A percentile compares a stretch with the other conserved stretches of the same genome.
Conservation (phyloP, 2,888 invertebrate species). For the Chironomus tentans region DNA sequence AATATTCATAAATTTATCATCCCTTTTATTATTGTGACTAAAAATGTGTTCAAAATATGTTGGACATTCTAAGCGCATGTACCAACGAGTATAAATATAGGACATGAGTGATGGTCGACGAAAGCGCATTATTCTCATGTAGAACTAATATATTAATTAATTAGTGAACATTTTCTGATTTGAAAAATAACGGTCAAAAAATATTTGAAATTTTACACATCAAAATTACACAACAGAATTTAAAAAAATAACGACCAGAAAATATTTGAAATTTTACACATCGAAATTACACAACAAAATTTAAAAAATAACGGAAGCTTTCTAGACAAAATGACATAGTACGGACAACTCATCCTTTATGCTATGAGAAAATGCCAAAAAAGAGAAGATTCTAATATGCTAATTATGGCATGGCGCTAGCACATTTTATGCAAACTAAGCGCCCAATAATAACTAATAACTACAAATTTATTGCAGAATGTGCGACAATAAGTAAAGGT, state of each 20-base stretch:
- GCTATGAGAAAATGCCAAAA: too few relatives aligned
- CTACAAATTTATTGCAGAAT: neutral
- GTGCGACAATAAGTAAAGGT: neutral
- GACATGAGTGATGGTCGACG: neutral
- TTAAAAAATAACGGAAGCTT: too few relatives aligned
- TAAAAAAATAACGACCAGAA: too few relatives aligned
- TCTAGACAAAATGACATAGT: neutral
- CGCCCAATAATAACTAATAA: conserved; percentile 7
- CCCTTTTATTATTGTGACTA: neutral
- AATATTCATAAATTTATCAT: neutral
- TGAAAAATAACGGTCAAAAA: neutral
- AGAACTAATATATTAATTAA: too few relatives aligned
- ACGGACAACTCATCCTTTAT: too few relatives aligned
- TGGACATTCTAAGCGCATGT: neutral
- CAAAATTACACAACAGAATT: too few relatives aligned
- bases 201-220: too few relatives aligned
- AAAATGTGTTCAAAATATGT: conserved; percentile 21
- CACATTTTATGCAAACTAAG: neutral
- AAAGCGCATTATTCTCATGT: conserved; percentile 4
- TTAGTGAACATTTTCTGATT: too few relatives aligned
- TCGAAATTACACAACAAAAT: too few relatives aligned
- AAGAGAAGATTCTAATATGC: too few relatives aligned
- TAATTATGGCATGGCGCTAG: conserved; percentile 7
- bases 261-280: too few relatives aligned
- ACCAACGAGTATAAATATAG: neutral